Base-by-base conservation (phyloP, 2,888 invertebrate genomes). In the Drosophila putrida region DNA sequence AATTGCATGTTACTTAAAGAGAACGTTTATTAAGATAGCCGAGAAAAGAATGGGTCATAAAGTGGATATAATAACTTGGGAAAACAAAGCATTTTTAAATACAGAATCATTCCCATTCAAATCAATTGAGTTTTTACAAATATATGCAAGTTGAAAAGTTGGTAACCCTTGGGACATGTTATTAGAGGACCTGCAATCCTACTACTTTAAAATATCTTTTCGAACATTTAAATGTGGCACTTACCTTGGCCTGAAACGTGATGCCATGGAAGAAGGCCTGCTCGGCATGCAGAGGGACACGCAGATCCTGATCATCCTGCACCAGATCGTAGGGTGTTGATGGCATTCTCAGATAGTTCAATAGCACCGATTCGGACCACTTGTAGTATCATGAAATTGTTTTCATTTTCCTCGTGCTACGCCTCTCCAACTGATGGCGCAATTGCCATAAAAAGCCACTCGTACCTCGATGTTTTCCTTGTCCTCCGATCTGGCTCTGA, bases 211-310 rank as follows among this genome's bases (percentile, higher is more conserved):
- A n/a, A n/a, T n/a, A 33, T 4, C 9, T 10, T 11, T n/a, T n/a
- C 20, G 2, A 0, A 36, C 9, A 9, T 15, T 15, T 1, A 41
- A 10, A 11, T 20, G 4, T 2, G 0, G 1, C n/a, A 88, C 93
- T 94, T 93, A 99, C 99, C 97, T 99, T 99, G 84, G 98, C 98
- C 93, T 98, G 97, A 94, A 99, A 99, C 88, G 96, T 95, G 93
- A 99, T 98, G 87, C 99, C 99, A 86, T 97, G 96, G 65, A 92
- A 92, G 94, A 99, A 99, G 75, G 98, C 98, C 93, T 98, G 98
- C 81, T 99, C 99, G 69, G 98, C 96, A 93, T 99, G 98, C 81
- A 99, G 93, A n/a, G 99, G 98, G 91, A 99, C 97, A 91, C 98
- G 95, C 74, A 97, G 96, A 93, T 99, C 99, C 93, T 96, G 98